Percentiles rank a stretch among this genome's conserved stretches.
These are phyloP conservation scores for Myathropa florea DNA, from an alignment of 2,888 invertebrate species.

Conservation along the genomic window DNA sequence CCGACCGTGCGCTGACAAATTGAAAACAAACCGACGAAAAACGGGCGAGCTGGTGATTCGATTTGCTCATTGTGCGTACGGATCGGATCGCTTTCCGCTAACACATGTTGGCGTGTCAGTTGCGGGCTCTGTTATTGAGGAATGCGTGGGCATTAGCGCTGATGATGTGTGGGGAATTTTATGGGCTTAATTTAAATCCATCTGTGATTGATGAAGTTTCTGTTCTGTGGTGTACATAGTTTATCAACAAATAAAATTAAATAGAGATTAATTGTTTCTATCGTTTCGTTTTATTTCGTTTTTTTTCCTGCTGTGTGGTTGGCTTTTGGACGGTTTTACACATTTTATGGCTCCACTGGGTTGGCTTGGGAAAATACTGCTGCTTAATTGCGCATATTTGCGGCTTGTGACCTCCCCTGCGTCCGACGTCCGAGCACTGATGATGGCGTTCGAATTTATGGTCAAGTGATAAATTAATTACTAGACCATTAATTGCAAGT, in stretches of 20 bases:
- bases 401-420: background rate
- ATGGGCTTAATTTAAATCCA: conserved; percentile 27
- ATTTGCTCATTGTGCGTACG: conserved; percentile 4
- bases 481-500: background rate
- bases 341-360: background rate
- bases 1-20: conserved; percentile 17
- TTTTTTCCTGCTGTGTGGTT: background rate
- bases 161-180: conserved; percentile 37
- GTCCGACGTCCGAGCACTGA: too few relatives aligned
- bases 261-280: conserved; percentile 34
- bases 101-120: conserved; percentile 20
- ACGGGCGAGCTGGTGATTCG: conserved; percentile 3
- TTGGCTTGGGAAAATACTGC: background rate
- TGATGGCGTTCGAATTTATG: background rate
- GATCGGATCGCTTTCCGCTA: background rate
- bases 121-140: background rate
- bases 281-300: background rate
- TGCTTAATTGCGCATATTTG: background rate
- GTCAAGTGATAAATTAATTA: background rate
- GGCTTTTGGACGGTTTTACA: background rate
- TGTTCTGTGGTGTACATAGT: background rate
- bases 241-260: conserved; percentile 37
- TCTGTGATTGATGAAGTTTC: conserved; percentile 47
- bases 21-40: conserved; percentile 2
- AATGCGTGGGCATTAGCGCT: conserved; percentile 30